Base-by-base conservation (phyloP, 2,888 invertebrate species). In the Drosophila mulleri region DNA sequence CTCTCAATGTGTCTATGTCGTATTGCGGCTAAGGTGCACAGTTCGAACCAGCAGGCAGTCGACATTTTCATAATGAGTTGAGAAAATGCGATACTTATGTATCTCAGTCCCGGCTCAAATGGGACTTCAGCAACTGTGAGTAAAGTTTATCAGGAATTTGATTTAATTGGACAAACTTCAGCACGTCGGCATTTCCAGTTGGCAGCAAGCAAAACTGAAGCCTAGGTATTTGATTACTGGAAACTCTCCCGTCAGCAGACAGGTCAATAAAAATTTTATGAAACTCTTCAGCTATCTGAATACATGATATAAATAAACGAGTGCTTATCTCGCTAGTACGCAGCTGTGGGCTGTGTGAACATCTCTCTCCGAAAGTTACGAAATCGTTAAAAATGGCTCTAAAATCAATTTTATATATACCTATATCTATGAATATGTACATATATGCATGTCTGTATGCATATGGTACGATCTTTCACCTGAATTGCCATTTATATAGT, bases 51-150 rank as follows among this genome's bases (percentile, higher is more conserved):
- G 48, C 67, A 56, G 69, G 69, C 45, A 41, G 68, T 23, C 41
- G 47, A 53, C 57, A 70, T 80, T 48, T 62, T 44, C 76, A 53
- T 75, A 80, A 76, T 76, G 71, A 76, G 80, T 65, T 80, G 47
- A 56, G 50, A 72, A 66, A 69, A 48, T 56, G 47, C 70, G 41
- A 48, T 35, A 29, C 44, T 26, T 35, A 23, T 20, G 62, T 29
- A 16, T 44, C 29, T 11, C 37, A 42, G 12, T 18, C 48, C 14
- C 37, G 16, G 59, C 39, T 29, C 63, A 20, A 62, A 45, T 47
- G 41, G 37, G 6, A 54, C 32, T 50, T 71, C 48, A 52, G 35
- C 42, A 37, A 35, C 41, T 23, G 29, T 7, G 48, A 3, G 61
- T 26, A 61, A 71, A 69, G 26, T 61, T 54, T 14, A 71, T 44